These are phyloP conservation scores for Heliconius hortense DNA, from an alignment of 2,888 invertebrate genomes.

Conservation along the genomic window DNA sequence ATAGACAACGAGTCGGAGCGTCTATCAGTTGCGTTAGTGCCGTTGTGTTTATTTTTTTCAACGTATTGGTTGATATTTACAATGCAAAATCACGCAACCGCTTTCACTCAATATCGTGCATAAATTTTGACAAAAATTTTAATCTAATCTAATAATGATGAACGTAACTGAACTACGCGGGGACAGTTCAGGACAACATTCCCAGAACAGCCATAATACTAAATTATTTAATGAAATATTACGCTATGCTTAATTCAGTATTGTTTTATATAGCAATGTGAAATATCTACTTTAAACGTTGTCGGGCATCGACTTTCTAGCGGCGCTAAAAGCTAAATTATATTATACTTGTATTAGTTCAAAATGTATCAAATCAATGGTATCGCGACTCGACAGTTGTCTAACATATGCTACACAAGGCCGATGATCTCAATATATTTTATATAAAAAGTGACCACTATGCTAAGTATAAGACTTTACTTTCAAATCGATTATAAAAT, in stretches of 20 bases:
- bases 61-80: slow-evolving; percentile 11
- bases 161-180: slow-evolving; percentile 25
- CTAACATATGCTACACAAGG: slow-evolving; percentile 1
- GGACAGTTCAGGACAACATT: slow-evolving; percentile 14
- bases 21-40: background rate
- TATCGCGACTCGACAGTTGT: slow-evolving; percentile 7
- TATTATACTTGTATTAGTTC: slow-evolving; percentile 16
- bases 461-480: slow-evolving; percentile 11
- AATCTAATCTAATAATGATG: slow-evolving; percentile 32
- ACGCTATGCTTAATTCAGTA: slow-evolving; percentile 14
- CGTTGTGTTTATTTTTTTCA: background rate
- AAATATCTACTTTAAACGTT: slow-evolving; percentile 13
- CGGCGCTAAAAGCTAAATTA: slow-evolving; percentile 19
- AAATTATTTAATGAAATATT: slow-evolving; percentile 19
- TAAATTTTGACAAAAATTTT: slow-evolving; percentile 33
- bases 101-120: slow-evolving; percentile 34
- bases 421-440: slow-evolving; percentile 23
- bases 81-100: slow-evolving; percentile 18
- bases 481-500: background rate
- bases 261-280: slow-evolving; percentile 8
- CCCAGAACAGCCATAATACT: slow-evolving; percentile 12
- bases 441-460: slow-evolving; percentile 22
- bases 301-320: slow-evolving; percentile 3
- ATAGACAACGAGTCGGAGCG: slow-evolving; percentile 7
- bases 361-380: slow-evolving; percentile 5